These are phyloP conservation scores for Myotis findleyi DNA, from an alignment of 2,797 vertebrate species.

Conservation along the genomic window DNA sequence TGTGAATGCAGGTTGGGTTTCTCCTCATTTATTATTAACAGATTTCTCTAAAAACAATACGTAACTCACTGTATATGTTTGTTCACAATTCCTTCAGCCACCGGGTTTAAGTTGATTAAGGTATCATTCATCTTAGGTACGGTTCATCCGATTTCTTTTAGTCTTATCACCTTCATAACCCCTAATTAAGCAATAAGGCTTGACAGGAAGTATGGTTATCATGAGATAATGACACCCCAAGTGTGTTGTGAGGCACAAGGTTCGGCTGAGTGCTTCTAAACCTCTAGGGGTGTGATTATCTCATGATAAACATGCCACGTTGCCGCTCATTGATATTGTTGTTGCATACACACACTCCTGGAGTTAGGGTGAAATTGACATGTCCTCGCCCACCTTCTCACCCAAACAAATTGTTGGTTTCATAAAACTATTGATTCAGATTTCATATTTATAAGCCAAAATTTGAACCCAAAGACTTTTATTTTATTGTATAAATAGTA, in stretches of 20 bases:
- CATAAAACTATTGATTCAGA: neutral
- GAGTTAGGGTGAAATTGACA: neutral
- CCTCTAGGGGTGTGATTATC: conserved; percentile 85
- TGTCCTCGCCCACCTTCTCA: conserved; percentile 22
- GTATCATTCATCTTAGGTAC: conserved; percentile 77
- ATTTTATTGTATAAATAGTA: conserved; percentile 50
- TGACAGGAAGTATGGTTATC: conserved; percentile 86
- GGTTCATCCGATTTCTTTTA: conserved; percentile 77
- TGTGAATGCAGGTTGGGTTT: conserved; percentile 46
- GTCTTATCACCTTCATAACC: conserved; percentile 85
- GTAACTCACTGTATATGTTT: neutral
- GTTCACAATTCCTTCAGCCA: conserved; percentile 54
- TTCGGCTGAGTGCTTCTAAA: conserved; percentile 82
- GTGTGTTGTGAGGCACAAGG: conserved; percentile 81
- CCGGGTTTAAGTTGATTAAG: conserved; percentile 77
- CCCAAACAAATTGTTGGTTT: neutral
- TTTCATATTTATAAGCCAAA: neutral
- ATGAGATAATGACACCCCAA: conserved; percentile 87
- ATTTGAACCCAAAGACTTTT: neutral
- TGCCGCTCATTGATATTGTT: conserved; percentile 52
- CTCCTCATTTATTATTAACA: conserved; percentile 72
- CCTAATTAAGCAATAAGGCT: conserved; percentile 86
- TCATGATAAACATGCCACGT: conserved; percentile 76
- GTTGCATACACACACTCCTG: neutral
- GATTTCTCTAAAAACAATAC: conserved; percentile 9